Base-by-base conservation (phyloP, 2,113 vertebrate genomes). In the Acanthochromis polyacanthus region DNA sequence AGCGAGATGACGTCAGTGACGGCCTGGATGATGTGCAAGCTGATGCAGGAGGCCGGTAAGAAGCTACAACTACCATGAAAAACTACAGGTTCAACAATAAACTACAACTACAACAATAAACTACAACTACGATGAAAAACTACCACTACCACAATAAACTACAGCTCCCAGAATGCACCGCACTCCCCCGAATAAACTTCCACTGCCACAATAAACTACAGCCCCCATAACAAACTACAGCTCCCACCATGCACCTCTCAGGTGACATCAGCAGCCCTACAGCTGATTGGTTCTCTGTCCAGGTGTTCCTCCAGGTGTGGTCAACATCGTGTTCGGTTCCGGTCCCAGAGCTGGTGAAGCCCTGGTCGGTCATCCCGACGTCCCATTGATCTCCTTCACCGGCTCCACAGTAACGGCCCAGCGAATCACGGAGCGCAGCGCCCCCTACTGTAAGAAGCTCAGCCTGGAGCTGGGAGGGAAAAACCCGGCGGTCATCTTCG, bases 1-100 rank as follows among this genome's bases (percentile, higher is more conserved):
- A 99, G 98, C 12, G 98, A 99, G 93, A 96, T 99, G 96, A 98
- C 98, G 0, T 99, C 98, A 0, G 97, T 99, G 82, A 99, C 98
- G 0, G 96, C 97, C 1, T 99, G 98, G 98, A 98, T 99, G 98
- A 92, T 99, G 95, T 99, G 98, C 93, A 96, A 95, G 28, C 93
- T 98, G 70, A 87, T 99, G 88, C 88, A 95, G 53, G 93, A 96
- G 93, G 97, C 97, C 87, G 98, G 98, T 98, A 89, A 83, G 92
- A 71, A n/a, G n/a, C n/a, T n/a, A n/a, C n/a, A n/a, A n/a, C n/a
- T n/a, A n/a, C n/a, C n/a, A n/a, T n/a, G n/a, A n/a, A n/a, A n/a
- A n/a, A n/a, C n/a, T n/a, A n/a, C n/a, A n/a, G n/a, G n/a, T n/a
- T n/a, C n/a, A n/a, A n/a, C n/a, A n/a, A n/a, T n/a, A n/a, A n/a